Evolutionary conservation across 2,797 vertebrate species (phyloP).

Genomic region (Sebastes melanostomus): DNA sequence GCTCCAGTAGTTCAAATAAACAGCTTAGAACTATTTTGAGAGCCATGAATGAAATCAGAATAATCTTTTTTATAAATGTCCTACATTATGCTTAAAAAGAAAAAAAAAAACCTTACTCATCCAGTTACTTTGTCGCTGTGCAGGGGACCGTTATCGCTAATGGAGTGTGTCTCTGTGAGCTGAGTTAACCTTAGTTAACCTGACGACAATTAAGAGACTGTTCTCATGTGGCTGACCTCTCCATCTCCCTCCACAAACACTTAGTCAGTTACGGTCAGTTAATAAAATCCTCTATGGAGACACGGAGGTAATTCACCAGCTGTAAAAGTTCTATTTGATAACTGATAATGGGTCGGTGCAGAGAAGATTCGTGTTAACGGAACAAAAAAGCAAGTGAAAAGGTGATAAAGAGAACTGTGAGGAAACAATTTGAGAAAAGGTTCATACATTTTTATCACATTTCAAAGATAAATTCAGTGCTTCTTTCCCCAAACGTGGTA

Average conservation of each 20-base stretch:
- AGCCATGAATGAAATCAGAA: neutral
- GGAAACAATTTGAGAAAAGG: slow-evolving; percentile 10
- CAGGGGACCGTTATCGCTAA: slow-evolving; percentile 32
- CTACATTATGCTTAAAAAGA: neutral
- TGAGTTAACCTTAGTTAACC: slow-evolving; percentile 49
- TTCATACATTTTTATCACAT: slow-evolving; percentile 53
- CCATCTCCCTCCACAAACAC: slow-evolving; percentile 7
- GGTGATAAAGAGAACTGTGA: slow-evolving; percentile 49
- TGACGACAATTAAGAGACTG: slow-evolving; percentile 15
- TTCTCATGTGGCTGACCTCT: slow-evolving; percentile 3
- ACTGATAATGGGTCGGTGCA: neutral
- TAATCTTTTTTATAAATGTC: neutral
- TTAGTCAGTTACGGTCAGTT: slow-evolving; percentile 13
- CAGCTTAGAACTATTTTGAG: neutral
- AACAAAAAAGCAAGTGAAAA: slow-evolving; percentile 11
- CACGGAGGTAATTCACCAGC: neutral
- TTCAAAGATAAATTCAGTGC: slow-evolving; percentile 43
- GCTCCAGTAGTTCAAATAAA: neutral
- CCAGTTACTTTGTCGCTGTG: slow-evolving; percentile 14
- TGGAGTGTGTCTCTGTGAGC: slow-evolving; percentile 20
- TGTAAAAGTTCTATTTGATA: slow-evolving; percentile 30
- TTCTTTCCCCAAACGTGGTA: slow-evolving; percentile 28
- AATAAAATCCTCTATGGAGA: slow-evolving; percentile 21
- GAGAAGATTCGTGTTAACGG: slow-evolving; percentile 35
- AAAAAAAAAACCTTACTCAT: neutral